Evolutionary conservation across 2,113 vertebrate species (phyloP), one percentile per base, ranked within the genome.

Genomic region (Percina caprodes): DNA sequence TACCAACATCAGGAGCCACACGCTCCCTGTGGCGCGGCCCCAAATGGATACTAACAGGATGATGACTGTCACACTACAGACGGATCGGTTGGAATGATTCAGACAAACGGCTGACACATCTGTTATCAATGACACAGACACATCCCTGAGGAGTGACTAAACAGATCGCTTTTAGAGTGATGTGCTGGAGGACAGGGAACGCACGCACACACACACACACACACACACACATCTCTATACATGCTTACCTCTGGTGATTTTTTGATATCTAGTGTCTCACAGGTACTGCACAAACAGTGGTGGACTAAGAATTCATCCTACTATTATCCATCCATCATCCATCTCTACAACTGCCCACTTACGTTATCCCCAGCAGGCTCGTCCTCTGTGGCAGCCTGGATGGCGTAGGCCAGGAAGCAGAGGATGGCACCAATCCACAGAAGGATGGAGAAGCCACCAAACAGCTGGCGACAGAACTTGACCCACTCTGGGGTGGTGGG

Each of bases 401-500:
- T 98, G 88, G 96, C 96, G 0, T 98, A 98, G 84, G 97, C 97
- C 91, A 98, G 87, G 90, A 98, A 98, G 73, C 97, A 98, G 89
- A 98, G 97, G 87, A 98, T 96, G 42, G 97, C 97, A 2, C 97
- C 97, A 0, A 97, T 97, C 97, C 97, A 98, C 88, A 98, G 94
- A 74, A 98, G 92, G 85, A 98, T 96, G 74, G 97, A 98, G 94
- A 98, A 98, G 21, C 97, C 97, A 2, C 97, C 97, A 0, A 98
- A 98, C 68, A 98, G 96, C 94, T 98, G 97, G 58, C 97, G 96
- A 74, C 97, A 98, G 92, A 98, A 98, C 92, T 98, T 98, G 42
- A 98, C 96, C 97, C 97, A 98, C 84, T 98, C 97, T 0, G 97
- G 97, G 45, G 97, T 98, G 82, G 97, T 98, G 6, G 97, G 97